Evolutionary conservation across 2,113 vertebrate species (phyloP).

Genomic region (Piaya cayana): DNA sequence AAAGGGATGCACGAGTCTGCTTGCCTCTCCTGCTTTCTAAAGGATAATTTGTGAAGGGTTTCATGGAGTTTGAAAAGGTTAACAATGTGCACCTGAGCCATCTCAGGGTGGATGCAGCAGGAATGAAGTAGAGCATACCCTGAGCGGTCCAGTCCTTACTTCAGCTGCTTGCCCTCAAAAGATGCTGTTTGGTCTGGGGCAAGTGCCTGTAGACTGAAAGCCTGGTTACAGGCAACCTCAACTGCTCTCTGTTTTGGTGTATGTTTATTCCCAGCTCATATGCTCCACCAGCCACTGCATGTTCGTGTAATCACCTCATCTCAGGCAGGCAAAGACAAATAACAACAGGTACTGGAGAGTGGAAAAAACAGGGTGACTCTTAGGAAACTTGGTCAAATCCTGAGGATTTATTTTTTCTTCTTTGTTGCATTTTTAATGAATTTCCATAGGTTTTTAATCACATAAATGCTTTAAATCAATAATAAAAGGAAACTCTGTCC

Average conservation of each 20-base stretch:
- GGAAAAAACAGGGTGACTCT: neutral
- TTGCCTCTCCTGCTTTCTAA: conserved; percentile 7
- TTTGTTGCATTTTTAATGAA: conserved; percentile 1
- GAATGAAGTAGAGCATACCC: neutral
- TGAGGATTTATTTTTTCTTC: neutral
- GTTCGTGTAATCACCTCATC: neutral
- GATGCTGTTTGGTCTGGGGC: neutral
- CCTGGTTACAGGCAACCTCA: neutral
- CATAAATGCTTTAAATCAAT: neutral
- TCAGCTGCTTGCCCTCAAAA: neutral
- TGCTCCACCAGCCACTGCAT: neutral
- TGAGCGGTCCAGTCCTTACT: neutral
- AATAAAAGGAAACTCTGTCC: neutral
- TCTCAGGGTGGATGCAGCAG: neutral
- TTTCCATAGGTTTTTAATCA: neutral
- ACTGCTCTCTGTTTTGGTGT: neutral
- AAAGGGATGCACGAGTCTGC: neutral
- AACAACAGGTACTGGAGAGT: neutral
- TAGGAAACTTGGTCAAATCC: neutral
- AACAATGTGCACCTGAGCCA: neutral
- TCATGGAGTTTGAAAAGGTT: conserved; percentile 59
- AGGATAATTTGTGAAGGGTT: conserved; percentile 32
- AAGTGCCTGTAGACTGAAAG: neutral
- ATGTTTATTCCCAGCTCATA: neutral
- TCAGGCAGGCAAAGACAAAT: neutral